Percentiles rank a stretch among this genome's conserved stretches.
Evolutionary conservation across 1,140 invertebrate species (phyloP).

Genomic region (Monochamus saltuarius): DNA sequence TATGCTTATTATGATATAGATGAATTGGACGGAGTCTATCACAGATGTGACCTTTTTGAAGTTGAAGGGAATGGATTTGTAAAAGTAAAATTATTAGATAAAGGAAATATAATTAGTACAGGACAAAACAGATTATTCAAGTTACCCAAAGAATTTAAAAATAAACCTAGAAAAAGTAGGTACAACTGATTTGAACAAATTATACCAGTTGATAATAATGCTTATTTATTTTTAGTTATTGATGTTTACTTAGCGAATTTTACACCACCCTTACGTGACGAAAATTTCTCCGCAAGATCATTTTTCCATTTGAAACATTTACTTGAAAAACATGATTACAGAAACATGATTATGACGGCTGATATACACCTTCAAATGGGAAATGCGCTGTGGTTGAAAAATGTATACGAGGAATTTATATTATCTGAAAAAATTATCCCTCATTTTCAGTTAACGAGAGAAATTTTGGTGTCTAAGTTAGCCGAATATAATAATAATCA

Average conservation of each 20-base stretch:
- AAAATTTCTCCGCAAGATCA: constrained; percentile 26
- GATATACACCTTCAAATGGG: constrained; percentile 36
- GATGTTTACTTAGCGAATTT: constrained; percentile 39
- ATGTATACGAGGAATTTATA: constrained; percentile 32
- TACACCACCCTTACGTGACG: constrained; percentile 37
- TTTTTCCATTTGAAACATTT: constrained; percentile 9
- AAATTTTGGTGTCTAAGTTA: constrained; percentile 30
- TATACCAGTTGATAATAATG: no score
- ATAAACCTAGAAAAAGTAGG: constrained; percentile 14
- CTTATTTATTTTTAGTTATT: constrained; percentile 27
- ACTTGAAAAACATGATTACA: constrained; percentile 18
- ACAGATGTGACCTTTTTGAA: constrained; percentile 34
- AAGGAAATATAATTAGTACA: constrained; percentile 22
- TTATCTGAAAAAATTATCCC: constrained; percentile 27
- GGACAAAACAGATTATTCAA: constrained; percentile 23
- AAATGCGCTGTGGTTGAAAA: constrained; percentile 38
- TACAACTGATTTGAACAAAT: not conserved
- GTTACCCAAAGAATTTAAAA: constrained; percentile 28
- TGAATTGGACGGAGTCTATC: constrained; percentile 27
- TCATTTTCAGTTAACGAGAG: constrained; percentile 31
- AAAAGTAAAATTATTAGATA: constrained; percentile 30
- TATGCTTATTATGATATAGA: constrained; percentile 26
- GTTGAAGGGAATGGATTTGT: constrained; percentile 11
- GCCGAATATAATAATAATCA: constrained; percentile 20
- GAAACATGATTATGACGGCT: constrained; percentile 24